A percentile compares a stretch with the other conserved stretches of the same genome.
Conservation (phyloP, 1,140 invertebrate genomes). For the Drosophila carrolli region DNA sequence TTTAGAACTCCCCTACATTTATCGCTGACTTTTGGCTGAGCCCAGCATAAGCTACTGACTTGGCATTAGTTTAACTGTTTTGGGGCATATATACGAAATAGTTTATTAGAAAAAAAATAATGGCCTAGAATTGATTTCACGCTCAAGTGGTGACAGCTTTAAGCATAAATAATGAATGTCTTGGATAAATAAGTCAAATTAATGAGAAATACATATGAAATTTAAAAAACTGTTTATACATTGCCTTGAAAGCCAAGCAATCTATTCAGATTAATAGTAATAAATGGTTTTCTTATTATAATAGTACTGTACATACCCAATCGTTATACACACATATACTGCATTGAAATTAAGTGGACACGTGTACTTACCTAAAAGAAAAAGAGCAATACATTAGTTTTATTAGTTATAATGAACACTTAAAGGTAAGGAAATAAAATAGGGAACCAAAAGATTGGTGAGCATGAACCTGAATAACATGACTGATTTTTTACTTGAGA, state of each 20-base stretch:
- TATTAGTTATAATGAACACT: neutral
- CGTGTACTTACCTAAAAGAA: conserved; percentile 63
- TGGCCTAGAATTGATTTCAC: conserved; percentile 60
- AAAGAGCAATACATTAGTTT: conserved; percentile 20
- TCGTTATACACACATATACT: neutral
- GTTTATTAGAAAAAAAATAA: conserved; percentile 63
- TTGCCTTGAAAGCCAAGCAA: too few species aligned
- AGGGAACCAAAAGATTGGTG: conserved; percentile 3
- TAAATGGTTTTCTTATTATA: neutral
- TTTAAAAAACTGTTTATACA: too few species aligned
- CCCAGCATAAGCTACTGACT: conserved; percentile 10
- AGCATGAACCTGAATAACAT: conserved; percentile 1
- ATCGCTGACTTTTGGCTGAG: conserved; percentile 44
- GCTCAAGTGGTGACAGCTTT: neutral
- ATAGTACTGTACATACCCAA: conserved; percentile 53
- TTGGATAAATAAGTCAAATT: neutral
- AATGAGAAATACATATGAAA: neutral
- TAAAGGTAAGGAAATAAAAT: neutral
- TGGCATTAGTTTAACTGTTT: conserved; percentile 17
- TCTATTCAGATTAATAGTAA: neutral
- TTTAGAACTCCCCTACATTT: conserved; percentile 41
- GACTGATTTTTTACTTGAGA: conserved; percentile 16
- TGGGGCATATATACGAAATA: conserved; percentile 37
- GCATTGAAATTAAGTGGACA: neutral
- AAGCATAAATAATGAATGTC: conserved; percentile 16